Evolutionary conservation across 2,888 invertebrate species (phyloP), one percentile per base, ranked within the genome.

Genomic region (Chironomus riparius): DNA sequence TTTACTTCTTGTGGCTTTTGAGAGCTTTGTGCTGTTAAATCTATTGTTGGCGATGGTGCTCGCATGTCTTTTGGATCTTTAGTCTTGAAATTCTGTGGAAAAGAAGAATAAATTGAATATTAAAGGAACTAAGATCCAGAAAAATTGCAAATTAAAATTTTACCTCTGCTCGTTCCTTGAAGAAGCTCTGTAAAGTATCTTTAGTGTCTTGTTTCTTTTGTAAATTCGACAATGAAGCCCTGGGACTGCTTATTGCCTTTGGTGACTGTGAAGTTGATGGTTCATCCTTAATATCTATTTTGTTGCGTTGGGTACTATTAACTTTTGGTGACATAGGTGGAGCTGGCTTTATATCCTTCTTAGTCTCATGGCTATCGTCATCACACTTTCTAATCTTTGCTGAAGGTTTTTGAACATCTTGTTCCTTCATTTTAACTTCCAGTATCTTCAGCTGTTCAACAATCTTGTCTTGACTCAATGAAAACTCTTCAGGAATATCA

Each of bases 401-500:
- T 2, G 83, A 78, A 65, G 81, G 79, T 0, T 82, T 82, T 48
- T 48, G 79, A 76, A 79, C 79, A 76, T 76, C 77, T 15, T 24
- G 21, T 22, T 56, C 2, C 7, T 15, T 38, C 38, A 77, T 62
- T 77, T 56, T 12, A 47, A 3, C 5, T 77, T 48, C 5, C 12
- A 88, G 79, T 15, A 88, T 81, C 77, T 88, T 86, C 1, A 92
- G 79, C 79, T 93, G 92, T 77, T 89, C 87, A 3, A 85, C 78
- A 1, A 93, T 86, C 70, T 90, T 80, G 18, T 86, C 82, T 70
- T 83, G 83, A 65, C 87, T 85, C 70, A 87, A 83, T 28, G 83
- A 83, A 68, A 87, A 84, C 77, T 86, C 84, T 0, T 82, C 80
- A 0, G 91, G 91, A 78, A 91, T 87, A 0, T 83, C 82, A 76